These are phyloP conservation scores for Centroberyx gerrardi DNA, from an alignment of 2,797 vertebrate genomes.

Conservation along the genomic window DNA sequence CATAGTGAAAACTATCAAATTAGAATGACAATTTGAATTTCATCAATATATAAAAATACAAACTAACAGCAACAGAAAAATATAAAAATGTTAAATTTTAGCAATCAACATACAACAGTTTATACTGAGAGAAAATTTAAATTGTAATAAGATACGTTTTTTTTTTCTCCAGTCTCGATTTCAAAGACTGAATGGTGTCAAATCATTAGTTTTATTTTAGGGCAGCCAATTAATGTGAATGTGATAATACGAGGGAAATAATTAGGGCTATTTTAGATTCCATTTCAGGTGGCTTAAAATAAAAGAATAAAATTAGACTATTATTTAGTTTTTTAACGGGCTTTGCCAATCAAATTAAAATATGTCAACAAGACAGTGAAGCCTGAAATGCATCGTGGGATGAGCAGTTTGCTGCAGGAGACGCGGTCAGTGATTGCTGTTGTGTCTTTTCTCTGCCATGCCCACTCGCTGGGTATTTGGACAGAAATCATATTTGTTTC, in stretches of 20 bases:
- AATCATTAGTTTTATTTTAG: not conserved
- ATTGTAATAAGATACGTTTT: not conserved
- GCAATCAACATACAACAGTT: not conserved
- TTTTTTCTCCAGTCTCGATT: too few relatives aligned
- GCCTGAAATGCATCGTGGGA: too few relatives aligned
- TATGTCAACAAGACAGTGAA: too few relatives aligned
- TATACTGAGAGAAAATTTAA: not conserved
- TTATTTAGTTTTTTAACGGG: too few relatives aligned
- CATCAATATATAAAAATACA: constrained; percentile 45
- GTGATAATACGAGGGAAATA: too few relatives aligned
- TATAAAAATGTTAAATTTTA: constrained; percentile 7
- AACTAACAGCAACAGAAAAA: not conserved
- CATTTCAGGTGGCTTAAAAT: not conserved
- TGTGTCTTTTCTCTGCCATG: constrained; percentile 33
- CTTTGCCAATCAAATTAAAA: too few relatives aligned
- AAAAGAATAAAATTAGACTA: constrained; percentile 33
- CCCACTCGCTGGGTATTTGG: constrained; percentile 72
- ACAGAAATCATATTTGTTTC: constrained; percentile 86
- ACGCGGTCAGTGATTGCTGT: constrained; percentile 80
- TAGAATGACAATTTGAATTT: constrained; percentile 66
- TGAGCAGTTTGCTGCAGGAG: too few relatives aligned
- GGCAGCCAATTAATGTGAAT: too few relatives aligned
- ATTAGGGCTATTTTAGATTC: too few relatives aligned
- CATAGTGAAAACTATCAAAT: constrained; percentile 76
- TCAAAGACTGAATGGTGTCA: not conserved